Evolutionary conservation across 2,888 invertebrate genomes (phyloP), one percentile per base, ranked within the genome.

Genomic region (Pyrochroa serraticornis): DNA sequence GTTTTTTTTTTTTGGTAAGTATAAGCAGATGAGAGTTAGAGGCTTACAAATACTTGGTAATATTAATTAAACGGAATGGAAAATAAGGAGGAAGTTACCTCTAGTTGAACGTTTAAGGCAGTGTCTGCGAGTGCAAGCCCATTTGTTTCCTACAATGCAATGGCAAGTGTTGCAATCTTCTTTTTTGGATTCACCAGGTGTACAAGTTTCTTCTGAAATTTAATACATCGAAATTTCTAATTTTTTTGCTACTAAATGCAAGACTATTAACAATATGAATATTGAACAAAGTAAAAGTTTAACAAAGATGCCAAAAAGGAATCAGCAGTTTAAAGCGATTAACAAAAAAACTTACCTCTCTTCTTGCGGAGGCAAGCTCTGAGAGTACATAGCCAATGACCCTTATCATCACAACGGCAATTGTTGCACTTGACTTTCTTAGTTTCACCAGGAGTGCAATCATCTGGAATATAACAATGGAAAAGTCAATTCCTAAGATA

Each of bases 91-190:
- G 22, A 5, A 73, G 71, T 13, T 78, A 77, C 22, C 76, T 75
- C 1, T 57, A 55, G 9, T 55, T 66, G 7, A 78, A 78, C 2
- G 78, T 7, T 35, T 79, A 1, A 79, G 67, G 60, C 84, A 84
- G 13, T 79, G 76, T 64, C 76, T 79, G 52, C 81, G 75, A 0
- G 83, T 83, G 66, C 84, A 84, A 63, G 77, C 80, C 71, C 79
- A 84, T 12, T 79, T 7, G 36, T 35, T 75, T 13, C 65, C 69
- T 22, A 70, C 81, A 80, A 6, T 49, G 46, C 71, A 73, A 22
- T 31, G 53, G 43, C 72, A 71, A 13, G 32, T 57, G 48, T 68
- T 69, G 57, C 71, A 71, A 45, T 65, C 67, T 10, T 62, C 55
- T 22, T 48, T 43, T 45, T 62, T 68, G 7, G 46, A 49, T 30